Conservation (phyloP, 1,140 invertebrate species). For the Drosophila rhopaloa region DNA sequence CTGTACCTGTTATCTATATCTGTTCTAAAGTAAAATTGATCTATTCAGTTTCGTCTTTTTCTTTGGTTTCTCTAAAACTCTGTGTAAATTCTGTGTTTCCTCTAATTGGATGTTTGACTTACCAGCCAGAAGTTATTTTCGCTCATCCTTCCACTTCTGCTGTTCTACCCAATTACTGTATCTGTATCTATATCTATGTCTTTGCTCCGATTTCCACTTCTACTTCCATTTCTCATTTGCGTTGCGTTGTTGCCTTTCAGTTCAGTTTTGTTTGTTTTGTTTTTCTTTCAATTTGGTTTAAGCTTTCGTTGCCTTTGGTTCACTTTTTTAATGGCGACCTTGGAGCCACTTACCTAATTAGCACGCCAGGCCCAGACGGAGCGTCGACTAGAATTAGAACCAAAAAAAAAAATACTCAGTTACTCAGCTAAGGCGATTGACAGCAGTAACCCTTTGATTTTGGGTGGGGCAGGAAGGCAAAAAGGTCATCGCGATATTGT, state of each 20-base stretch:
- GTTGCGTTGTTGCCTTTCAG: conserved; percentile 51
- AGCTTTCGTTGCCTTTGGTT: conserved; percentile 55
- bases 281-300: conserved; percentile 39
- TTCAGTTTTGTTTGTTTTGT: conserved; percentile 41
- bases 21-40: conserved; percentile 50
- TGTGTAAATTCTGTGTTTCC: conserved; percentile 74
- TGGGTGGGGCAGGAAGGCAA: not conserved
- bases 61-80: conserved; percentile 50
- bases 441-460: conserved; percentile 35
- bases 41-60: conserved; percentile 52
- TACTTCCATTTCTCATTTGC: conserved; percentile 49
- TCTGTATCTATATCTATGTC: conserved; percentile 33
- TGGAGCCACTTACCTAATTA: conserved; percentile 81
- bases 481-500: conserved; percentile 40
- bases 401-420: conserved; percentile 1
- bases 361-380: conserved; percentile 63
- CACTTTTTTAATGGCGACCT: conserved; percentile 76
- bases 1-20: conserved; percentile 43
- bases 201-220: conserved; percentile 46
- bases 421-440: conserved; percentile 24
- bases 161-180: conserved; percentile 31
- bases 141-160: conserved; percentile 44
- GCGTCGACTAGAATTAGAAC: conserved; percentile 37
- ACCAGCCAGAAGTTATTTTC: conserved; percentile 69
- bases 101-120: conserved; percentile 81